Evolutionary conservation across 2,113 vertebrate species (phyloP).

Genomic region (Halichoeres trimaculatus): DNA sequence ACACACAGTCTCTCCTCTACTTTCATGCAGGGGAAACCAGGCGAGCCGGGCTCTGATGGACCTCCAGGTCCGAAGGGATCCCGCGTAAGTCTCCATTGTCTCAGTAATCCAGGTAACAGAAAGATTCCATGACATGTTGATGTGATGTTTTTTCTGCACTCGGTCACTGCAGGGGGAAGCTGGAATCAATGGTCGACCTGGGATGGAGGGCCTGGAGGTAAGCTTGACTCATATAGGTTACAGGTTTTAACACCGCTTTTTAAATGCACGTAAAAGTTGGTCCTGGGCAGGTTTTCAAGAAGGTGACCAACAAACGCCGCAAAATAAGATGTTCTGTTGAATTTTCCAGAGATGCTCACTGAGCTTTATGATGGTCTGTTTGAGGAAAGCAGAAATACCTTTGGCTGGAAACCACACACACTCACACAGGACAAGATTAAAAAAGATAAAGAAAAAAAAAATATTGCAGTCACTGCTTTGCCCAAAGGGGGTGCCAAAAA

Average conservation of each 20-base stretch:
- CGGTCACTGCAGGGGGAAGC: slow-evolving; percentile 82
- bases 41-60: slow-evolving; percentile 72
- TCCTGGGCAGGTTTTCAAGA: no score
- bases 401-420: no score
- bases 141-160: slow-evolving; percentile 48
- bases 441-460: no score
- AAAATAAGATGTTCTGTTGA: no score
- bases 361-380: no score
- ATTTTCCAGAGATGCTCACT: no score
- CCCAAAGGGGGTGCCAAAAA: no score
- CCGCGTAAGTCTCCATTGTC: slow-evolving; percentile 66
- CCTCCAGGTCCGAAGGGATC: slow-evolving; percentile 72
- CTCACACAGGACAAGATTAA: no score
- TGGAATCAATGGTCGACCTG: slow-evolving; percentile 85
- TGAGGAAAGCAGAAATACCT: no score
- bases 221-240: neutral
- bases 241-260: neutral
- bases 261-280: no score
- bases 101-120: slow-evolving; percentile 43
- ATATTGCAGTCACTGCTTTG: no score
- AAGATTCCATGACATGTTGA: slow-evolving; percentile 21
- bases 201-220: slow-evolving; percentile 87
- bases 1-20: slow-evolving; percentile 6
- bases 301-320: no score
- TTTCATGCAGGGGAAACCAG: slow-evolving; percentile 77